Percentiles rank a stretch among this genome's conserved stretches.
These are phyloP conservation scores for Argyrosomus regius DNA, from an alignment of 2,797 vertebrate species.

Conservation along the genomic window DNA sequence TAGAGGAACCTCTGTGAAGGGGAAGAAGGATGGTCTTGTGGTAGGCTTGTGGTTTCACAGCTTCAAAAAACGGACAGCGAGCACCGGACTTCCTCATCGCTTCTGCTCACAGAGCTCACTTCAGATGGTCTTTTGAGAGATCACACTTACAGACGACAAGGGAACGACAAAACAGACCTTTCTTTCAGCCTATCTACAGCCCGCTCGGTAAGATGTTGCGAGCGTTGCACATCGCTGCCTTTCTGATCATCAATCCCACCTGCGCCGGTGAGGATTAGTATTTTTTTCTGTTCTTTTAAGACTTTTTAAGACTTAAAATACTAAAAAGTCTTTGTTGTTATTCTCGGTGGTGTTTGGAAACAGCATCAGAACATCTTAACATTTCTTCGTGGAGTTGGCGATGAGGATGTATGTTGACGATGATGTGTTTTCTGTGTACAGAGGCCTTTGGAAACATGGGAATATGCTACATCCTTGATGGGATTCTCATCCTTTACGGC, in stretches of 20 bases:
- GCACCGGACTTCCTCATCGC: slow-evolving; percentile 77
- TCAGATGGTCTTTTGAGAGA: slow-evolving; percentile 11
- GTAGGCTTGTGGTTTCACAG: slow-evolving; percentile 69
- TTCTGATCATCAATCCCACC: slow-evolving; percentile 46
- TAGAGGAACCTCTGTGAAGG: slow-evolving; percentile 58
- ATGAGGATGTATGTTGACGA: not conserved
- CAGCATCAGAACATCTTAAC: not conserved
- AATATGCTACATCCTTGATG: slow-evolving; percentile 90
- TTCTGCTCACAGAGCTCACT: slow-evolving; percentile 25
- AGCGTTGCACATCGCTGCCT: not conserved
- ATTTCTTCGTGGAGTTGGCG: not conserved
- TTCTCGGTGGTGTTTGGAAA: too few relatives aligned
- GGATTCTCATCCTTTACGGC: slow-evolving; percentile 90
- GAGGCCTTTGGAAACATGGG: slow-evolving; percentile 64
- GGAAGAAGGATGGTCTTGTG: slow-evolving; percentile 26
- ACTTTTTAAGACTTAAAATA: not conserved
- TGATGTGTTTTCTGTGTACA: slow-evolving; percentile 36
- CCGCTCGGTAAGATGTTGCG: slow-evolving; percentile 34
- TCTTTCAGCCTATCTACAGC: not conserved
- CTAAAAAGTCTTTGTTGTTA: too few relatives aligned
- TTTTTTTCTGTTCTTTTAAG: slow-evolving; percentile 39
- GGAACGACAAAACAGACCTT: not conserved
- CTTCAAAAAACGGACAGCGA: slow-evolving; percentile 74
- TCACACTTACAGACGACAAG: not conserved
- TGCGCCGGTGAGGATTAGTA: slow-evolving; percentile 50